Percentiles rank a stretch among this genome's conserved stretches.
These are phyloP conservation scores for Bradypodion ventrale DNA, from an alignment of 2,797 vertebrate genomes.

Conservation along the genomic window DNA sequence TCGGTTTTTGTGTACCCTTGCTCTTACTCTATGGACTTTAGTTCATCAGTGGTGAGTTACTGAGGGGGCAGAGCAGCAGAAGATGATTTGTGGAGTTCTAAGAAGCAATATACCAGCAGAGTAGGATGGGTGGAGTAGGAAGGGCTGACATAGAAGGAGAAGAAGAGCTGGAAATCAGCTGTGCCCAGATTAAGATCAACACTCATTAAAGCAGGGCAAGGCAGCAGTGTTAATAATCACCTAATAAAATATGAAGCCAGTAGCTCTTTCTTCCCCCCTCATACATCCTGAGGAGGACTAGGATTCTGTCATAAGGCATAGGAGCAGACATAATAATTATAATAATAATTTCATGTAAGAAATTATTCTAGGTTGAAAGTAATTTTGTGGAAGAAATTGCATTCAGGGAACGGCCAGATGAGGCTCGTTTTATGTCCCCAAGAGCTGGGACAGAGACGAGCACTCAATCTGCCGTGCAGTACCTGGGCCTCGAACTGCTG, in stretches of 20 bases:
- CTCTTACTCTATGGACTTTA: not conserved
- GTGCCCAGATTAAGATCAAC: slow-evolving; percentile 42
- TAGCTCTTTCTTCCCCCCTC: not conserved
- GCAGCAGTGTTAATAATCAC: slow-evolving; percentile 9
- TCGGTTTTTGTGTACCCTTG: not conserved
- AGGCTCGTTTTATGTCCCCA: too few relatives aligned
- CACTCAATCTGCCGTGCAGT: too few relatives aligned
- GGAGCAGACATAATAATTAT: not conserved
- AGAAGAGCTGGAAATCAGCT: not conserved
- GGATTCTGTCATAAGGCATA: not conserved
- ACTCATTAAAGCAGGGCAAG: slow-evolving; percentile 28
- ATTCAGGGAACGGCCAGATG: too few relatives aligned
- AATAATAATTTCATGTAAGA: too few relatives aligned
- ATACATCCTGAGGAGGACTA: not conserved
- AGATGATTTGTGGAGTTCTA: slow-evolving; percentile 31
- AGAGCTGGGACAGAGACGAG: too few relatives aligned
- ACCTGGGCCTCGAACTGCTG: too few relatives aligned
- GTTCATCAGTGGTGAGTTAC: not conserved
- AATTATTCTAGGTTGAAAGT: too few relatives aligned
- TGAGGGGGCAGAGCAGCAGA: not conserved
- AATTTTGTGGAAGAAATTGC: too few relatives aligned
- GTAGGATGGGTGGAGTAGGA: too few relatives aligned
- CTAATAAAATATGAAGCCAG: slow-evolving; percentile 42
- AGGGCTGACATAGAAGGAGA: not conserved
- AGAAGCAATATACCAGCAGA: too few relatives aligned